A percentile compares a stretch with the other conserved stretches of the same genome.
Evolutionary conservation across 2,113 vertebrate species (phyloP).

Genomic region (Panthera tigris): DNA sequence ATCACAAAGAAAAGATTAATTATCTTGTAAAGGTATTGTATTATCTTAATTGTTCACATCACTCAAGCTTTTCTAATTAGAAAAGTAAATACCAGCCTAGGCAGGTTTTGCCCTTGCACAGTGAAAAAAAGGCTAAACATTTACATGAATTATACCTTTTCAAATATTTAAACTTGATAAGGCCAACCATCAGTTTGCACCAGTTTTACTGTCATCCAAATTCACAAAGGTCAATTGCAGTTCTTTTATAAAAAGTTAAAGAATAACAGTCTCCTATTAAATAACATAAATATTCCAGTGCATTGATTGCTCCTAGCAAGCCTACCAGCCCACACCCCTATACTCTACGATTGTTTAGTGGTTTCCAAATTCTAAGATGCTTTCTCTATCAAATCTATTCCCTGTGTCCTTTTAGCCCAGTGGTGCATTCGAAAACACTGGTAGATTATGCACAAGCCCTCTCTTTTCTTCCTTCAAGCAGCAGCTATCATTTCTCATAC

Average conservation of each 20-base stretch:
- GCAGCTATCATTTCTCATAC: constrained; percentile 66
- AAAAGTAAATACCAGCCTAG: constrained; percentile 74
- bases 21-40: constrained; percentile 80
- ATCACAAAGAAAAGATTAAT: constrained; percentile 77
- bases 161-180: constrained; percentile 59
- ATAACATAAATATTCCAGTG: constrained; percentile 16
- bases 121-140: constrained; percentile 59
- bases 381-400: constrained; percentile 38
- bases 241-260: constrained; percentile 31
- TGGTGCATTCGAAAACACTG: constrained; percentile 50
- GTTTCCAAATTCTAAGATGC: constrained; percentile 5
- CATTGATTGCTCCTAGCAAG: neutral
- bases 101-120: constrained; percentile 58
- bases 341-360: neutral
- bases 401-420: constrained; percentile 27
- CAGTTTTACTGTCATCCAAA: constrained; percentile 32
- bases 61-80: constrained; percentile 79
- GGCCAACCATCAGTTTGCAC: neutral
- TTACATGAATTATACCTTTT: constrained; percentile 60
- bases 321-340: neutral
- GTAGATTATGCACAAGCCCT: constrained; percentile 38
- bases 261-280: neutral
- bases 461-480: constrained; percentile 26
- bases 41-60: constrained; percentile 77
- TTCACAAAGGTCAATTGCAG: constrained; percentile 54